Evolutionary conservation across 2,888 invertebrate genomes (phyloP).

Genomic region (Bellardia pandia): DNA sequence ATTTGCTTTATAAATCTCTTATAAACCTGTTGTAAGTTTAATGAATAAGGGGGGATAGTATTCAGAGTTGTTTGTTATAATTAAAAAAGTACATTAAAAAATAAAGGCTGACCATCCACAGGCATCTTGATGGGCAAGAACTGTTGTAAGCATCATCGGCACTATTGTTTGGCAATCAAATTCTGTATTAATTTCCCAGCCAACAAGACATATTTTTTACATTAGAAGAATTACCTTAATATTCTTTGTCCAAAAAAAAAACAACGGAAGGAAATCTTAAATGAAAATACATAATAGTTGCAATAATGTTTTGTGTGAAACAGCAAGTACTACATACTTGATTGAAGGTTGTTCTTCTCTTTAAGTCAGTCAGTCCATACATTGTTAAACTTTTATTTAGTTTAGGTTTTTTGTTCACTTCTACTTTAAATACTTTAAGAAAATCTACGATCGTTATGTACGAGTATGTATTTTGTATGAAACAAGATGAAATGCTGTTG

Average conservation of each 20-base stretch:
- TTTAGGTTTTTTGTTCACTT: background rate
- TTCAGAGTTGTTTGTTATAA: too few relatives aligned
- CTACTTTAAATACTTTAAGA: conserved; percentile 54
- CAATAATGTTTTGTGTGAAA: background rate
- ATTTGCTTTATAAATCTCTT: too few relatives aligned
- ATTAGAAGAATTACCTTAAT: too few relatives aligned
- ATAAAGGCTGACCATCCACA: too few relatives aligned
- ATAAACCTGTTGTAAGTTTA: too few relatives aligned
- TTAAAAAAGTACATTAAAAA: too few relatives aligned
- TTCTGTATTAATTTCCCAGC: too few relatives aligned
- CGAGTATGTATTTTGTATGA: conserved; percentile 47
- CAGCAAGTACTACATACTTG: background rate
- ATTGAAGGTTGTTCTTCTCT: conserved; percentile 33
- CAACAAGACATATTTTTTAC: too few relatives aligned
- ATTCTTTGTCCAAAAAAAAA: background rate
- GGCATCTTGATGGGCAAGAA: too few relatives aligned
- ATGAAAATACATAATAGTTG: background rate
- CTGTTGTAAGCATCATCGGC: too few relatives aligned
- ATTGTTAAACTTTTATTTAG: conserved; percentile 44
- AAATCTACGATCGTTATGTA: conserved; percentile 46
- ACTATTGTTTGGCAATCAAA: too few relatives aligned
- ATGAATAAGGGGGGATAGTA: too few relatives aligned
- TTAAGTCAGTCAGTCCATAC: conserved; percentile 30
- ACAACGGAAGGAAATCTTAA: background rate
- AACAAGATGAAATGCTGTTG: conserved; percentile 65